Evolutionary conservation across 2,113 vertebrate genomes (phyloP).

Genomic region (Axis porcinus): DNA sequence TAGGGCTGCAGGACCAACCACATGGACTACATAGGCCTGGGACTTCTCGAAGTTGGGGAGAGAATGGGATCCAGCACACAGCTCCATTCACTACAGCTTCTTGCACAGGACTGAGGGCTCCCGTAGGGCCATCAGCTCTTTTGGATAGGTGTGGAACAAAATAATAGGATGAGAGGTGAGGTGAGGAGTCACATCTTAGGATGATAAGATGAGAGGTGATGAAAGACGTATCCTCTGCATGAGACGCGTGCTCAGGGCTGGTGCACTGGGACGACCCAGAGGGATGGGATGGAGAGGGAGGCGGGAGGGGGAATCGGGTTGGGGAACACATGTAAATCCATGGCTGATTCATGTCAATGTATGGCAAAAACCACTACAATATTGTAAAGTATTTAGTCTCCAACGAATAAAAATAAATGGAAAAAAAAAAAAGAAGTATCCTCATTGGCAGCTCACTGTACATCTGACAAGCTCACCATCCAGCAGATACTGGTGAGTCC

Average conservation of each 20-base stretch:
- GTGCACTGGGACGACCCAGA: too few species aligned
- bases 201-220: background rate
- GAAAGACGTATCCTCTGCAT: background rate
- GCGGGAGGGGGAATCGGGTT: too few species aligned
- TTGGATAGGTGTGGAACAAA: background rate
- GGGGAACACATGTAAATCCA: too few species aligned
- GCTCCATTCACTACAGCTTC: background rate
- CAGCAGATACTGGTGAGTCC: background rate
- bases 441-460: background rate
- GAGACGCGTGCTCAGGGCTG: too few species aligned
- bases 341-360: too few species aligned
- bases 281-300: too few species aligned
- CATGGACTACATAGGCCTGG: accelerated
- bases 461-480: background rate
- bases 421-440: background rate
- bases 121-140: too few species aligned
- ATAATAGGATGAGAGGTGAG: background rate
- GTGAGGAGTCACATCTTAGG: background rate
- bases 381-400: too few species aligned
- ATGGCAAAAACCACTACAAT: too few species aligned
- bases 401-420: too few species aligned
- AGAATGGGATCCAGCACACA: background rate
- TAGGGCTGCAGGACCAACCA: too few species aligned
- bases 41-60: background rate
- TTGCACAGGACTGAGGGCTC: background rate